Conservation (phyloP, 2,113 vertebrate species). For the Morone chrysops region DNA sequence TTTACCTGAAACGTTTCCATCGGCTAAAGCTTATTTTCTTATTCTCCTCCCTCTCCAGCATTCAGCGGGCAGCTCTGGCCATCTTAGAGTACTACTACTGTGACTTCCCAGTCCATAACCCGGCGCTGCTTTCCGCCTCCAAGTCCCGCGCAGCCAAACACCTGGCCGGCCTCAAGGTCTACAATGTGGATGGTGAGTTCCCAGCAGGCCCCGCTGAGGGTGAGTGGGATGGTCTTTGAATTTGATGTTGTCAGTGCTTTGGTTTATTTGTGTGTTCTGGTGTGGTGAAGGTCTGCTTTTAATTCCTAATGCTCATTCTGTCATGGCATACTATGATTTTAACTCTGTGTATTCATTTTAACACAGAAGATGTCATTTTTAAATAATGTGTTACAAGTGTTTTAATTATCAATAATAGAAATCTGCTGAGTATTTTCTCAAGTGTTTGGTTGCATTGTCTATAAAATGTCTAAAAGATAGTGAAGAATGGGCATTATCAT, state of each 20-base stretch:
- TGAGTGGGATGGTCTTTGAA: conserved; percentile 59
- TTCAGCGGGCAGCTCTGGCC: conserved; percentile 92
- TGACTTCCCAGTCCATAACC: conserved; percentile 94
- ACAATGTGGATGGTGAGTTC: conserved; percentile 92
- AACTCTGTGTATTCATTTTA: background rate
- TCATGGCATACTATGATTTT: background rate
- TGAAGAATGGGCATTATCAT: background rate
- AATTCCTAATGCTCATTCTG: background rate
- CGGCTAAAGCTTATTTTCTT: background rate
- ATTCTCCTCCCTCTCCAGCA: conserved; percentile 78
- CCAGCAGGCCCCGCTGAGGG: conserved; percentile 70
- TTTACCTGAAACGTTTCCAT: background rate
- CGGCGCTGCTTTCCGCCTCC: conserved; percentile 89
- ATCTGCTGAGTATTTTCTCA: too few species aligned
- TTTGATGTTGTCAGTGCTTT: background rate
- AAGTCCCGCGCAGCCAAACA: conserved; percentile 90
- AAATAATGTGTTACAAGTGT: too few species aligned
- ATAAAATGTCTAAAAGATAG: too few species aligned
- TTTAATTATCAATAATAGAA: too few species aligned
- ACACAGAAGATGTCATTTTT: background rate
- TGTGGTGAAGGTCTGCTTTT: background rate
- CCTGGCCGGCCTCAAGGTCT: conserved; percentile 92
- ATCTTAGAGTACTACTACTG: conserved; percentile 95
- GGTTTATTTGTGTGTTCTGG: background rate
- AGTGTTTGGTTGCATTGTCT: too few species aligned